A percentile compares a stretch with the other conserved stretches of the same genome.
phyloP scores from a whole-genome alignment of 1,140 invertebrate genomes.

The Drosophila setifemur region DNA sequence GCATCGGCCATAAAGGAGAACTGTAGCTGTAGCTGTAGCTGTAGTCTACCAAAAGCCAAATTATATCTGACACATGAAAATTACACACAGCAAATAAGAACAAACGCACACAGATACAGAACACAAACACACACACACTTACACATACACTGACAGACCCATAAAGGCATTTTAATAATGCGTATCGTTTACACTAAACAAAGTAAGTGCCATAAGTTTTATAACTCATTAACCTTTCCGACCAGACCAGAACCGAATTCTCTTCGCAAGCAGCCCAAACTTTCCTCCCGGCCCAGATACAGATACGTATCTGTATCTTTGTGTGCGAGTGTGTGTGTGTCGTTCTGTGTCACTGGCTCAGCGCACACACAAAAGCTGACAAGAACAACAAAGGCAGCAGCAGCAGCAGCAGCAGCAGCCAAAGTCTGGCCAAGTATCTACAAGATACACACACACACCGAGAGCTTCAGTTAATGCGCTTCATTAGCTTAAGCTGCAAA shows the following conservation, averaged over 20 bases:
- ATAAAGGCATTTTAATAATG: slow-evolving; percentile 73
- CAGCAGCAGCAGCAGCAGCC: slow-evolving; percentile 28
- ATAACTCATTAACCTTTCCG: slow-evolving; percentile 76
- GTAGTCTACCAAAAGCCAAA: slow-evolving; percentile 32
- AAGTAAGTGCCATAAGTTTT: slow-evolving; percentile 68
- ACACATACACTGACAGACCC: slow-evolving; percentile 13
- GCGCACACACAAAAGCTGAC: slow-evolving; percentile 10
- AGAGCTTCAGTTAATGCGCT: slow-evolving; percentile 55
- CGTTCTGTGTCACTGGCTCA: slow-evolving; percentile 68
- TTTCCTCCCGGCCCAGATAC: slow-evolving; percentile 14
- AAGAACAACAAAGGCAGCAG: slow-evolving; percentile 36
- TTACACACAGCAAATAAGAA: slow-evolving; percentile 33
- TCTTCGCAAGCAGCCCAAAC: slow-evolving; percentile 12
- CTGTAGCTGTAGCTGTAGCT: slow-evolving; percentile 28
- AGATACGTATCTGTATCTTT: slow-evolving; percentile 21
- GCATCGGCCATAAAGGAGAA: slow-evolving; percentile 33
- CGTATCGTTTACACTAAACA: slow-evolving; percentile 71
- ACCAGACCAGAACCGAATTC: slow-evolving; percentile 34
- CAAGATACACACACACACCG: slow-evolving; percentile 45
- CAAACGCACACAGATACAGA: slow-evolving; percentile 19
- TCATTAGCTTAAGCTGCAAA: slow-evolving; percentile 60
- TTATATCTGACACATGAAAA: slow-evolving; percentile 56
- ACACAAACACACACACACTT: background rate
- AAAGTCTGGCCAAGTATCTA: slow-evolving; percentile 41
- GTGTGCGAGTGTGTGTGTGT: slow-evolving; percentile 4